Evolutionary conservation across 2,888 invertebrate species (phyloP), one percentile per base, ranked within the genome.

Genomic region (Athalia cordata): DNA sequence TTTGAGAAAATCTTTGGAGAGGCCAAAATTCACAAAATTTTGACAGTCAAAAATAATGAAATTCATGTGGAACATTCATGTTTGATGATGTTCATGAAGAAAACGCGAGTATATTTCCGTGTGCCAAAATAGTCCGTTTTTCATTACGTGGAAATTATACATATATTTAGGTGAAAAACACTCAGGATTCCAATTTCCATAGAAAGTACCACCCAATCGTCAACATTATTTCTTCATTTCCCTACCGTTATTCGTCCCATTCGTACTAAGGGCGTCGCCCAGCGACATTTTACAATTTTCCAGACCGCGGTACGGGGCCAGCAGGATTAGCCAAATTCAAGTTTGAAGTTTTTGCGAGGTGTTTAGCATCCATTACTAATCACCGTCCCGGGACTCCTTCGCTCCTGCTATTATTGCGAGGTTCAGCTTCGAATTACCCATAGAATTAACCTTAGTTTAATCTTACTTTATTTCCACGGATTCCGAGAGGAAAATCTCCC

Each of bases 311-410:
- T 43, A 29, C 50, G 68, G 68, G 29, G 29, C 29, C 2, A 29
- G 29, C 29, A 29, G 29, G 68, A 68, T 68, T 68, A 68, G 29
- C 4, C 11, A 52, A 47, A 68, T 68, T 68, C 50, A 68, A 68
- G 68, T 52, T 68, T 11, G 5, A 68, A 68, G 29, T 68, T 68
- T 55, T 68, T n/a, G 15, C 52, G 9, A 68, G 50, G 68, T 68
- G 68, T 68, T 68, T 68, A 68, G 68, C 68, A 68, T 68, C 52
- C 50, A 68, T 68, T 68, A 68, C 68, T 68, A 68, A 68, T 68
- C 52, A 52, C 50, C 68, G 52, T 52, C 52, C 9, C n/a, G 68
- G 55, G 68, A 55, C 50, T 9, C 52, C 52, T 68, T 68, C 52
- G 15, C 52, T 52, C 3, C 50, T 45, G 52, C 29, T 29, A 29